Evolutionary conservation across 2,113 vertebrate species (phyloP).

Genomic region (Hucho hucho): DNA sequence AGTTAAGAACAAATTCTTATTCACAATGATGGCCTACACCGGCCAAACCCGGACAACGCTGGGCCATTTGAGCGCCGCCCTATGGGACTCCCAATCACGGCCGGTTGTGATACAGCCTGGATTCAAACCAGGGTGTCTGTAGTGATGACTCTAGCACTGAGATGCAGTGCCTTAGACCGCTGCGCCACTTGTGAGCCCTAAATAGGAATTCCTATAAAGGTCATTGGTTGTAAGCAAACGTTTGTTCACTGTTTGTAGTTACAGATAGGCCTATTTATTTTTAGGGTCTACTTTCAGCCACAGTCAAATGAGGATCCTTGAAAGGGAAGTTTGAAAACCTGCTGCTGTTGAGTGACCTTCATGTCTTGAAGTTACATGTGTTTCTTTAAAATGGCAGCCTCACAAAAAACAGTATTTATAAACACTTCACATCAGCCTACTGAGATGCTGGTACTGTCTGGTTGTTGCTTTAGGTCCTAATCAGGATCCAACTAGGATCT

Average conservation of each 20-base stretch:
- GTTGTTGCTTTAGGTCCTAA: no score
- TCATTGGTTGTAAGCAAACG: conserved; percentile 21
- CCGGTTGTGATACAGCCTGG: no score
- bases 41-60: no score
- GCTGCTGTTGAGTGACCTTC: conserved; percentile 43
- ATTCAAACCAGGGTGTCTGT: no score
- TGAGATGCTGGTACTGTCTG: no score
- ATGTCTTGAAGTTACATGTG: conserved; percentile 30
- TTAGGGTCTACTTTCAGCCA: conserved; percentile 64
- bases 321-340: conserved; percentile 68
- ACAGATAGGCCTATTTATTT: conserved; percentile 56
- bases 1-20: background rate
- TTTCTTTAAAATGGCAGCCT: conserved; percentile 28
- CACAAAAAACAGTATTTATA: conserved; percentile 5
- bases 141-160: no score
- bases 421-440: background rate
- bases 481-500: no score
- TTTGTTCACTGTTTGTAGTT: conserved; percentile 46
- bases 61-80: no score
- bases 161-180: no score
- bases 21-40: no score
- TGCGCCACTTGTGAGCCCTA: no score
- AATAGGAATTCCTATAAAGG: conserved; percentile 15
- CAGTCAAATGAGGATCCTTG: conserved; percentile 69
- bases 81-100: no score